Evolutionary conservation across 2,113 vertebrate genomes (phyloP).

Genomic region (Sorex araneus): DNA sequence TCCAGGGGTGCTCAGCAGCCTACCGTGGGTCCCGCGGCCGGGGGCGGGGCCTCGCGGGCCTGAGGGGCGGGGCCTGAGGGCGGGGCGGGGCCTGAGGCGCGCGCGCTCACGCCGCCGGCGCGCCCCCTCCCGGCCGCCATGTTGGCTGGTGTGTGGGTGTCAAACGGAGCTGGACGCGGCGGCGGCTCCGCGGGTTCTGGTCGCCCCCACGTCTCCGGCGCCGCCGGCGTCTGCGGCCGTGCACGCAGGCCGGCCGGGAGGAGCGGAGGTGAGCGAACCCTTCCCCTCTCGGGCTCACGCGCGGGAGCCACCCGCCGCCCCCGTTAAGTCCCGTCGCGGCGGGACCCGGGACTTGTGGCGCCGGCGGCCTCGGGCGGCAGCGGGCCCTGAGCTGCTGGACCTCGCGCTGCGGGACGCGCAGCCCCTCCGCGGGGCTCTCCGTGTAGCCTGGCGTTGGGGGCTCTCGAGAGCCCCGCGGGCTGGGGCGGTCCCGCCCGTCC

Average conservation of each 20-base stretch:
- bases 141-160: conserved; percentile 88
- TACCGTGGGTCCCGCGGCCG: too few species aligned
- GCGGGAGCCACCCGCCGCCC: background rate
- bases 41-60: too few species aligned
- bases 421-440: too few species aligned
- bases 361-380: conserved; percentile 47
- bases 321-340: background rate
- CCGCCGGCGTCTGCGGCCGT: conserved; percentile 13
- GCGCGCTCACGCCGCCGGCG: conserved; percentile 79
- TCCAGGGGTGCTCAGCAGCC: too few species aligned
- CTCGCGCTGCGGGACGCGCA: too few species aligned
- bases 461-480: background rate
- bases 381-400: too few species aligned
- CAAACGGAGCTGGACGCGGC: conserved; percentile 78
- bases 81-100: conserved; percentile 62
- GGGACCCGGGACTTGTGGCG: background rate
- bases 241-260: conserved; percentile 56
- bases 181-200: conserved; percentile 48
- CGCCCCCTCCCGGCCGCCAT: conserved; percentile 86
- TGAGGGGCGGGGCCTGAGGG: background rate
- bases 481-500: background rate
- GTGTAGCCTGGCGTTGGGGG: too few species aligned
- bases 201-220: conserved; percentile 18
- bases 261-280: conserved; percentile 75
- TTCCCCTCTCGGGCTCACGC: background rate